Conservation (phyloP, 2,113 vertebrate species). For the Microcebus tavaratra region DNA sequence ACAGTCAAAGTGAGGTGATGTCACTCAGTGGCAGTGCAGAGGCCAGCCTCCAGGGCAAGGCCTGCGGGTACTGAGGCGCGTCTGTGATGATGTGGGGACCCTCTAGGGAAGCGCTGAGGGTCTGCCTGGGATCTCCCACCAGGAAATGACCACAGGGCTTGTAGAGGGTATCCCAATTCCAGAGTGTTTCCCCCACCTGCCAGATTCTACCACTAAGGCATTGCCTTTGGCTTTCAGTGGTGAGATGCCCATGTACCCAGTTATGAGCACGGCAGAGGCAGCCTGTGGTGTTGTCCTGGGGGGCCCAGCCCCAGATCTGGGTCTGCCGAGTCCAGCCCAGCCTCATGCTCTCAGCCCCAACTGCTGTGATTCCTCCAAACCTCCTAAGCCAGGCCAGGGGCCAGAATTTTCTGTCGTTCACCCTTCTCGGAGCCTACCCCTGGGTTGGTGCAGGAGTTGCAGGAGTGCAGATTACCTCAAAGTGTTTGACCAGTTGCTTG, state of each 20-base stretch:
- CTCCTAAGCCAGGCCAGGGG: background rate
- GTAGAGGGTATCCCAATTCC: background rate
- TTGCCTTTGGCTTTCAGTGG: background rate
- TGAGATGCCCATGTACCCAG: background rate
- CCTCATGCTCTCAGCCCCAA: background rate
- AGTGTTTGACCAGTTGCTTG: slow-evolving; percentile 91
- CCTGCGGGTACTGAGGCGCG: background rate
- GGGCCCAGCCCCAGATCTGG: background rate
- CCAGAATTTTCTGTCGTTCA: background rate
- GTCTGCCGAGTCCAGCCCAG: background rate
- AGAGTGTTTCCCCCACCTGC: background rate
- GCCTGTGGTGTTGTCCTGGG: background rate
- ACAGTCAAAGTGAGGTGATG: background rate
- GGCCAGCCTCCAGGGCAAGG: background rate
- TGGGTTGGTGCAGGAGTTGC: background rate
- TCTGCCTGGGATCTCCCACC: background rate
- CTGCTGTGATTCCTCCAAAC: background rate
- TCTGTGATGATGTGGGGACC: no score
- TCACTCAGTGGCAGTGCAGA: background rate
- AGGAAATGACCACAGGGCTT: background rate
- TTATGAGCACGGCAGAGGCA: background rate
- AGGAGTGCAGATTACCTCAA: slow-evolving; percentile 86
- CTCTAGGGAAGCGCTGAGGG: background rate
- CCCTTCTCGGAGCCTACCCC: background rate
- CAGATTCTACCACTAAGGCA: background rate